Evolutionary conservation across 2,888 invertebrate species (phyloP).

Genomic region (Volucella zonaria): DNA sequence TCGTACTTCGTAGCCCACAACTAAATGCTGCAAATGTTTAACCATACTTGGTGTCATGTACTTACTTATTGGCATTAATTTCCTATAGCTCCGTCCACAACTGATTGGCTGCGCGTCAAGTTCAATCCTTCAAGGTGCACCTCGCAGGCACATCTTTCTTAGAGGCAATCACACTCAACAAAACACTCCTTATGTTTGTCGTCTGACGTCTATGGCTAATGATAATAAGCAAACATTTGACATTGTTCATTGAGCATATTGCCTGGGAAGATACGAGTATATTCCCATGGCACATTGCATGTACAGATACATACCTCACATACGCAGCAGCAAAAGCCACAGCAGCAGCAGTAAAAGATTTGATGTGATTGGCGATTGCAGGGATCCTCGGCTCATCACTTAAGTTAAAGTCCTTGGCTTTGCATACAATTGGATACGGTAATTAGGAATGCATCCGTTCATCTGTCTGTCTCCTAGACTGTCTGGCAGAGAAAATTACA

Average conservation of each 20-base stretch:
- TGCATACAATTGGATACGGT: conserved; percentile 72
- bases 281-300: conserved; percentile 61
- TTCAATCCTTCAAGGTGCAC: conserved; percentile 63
- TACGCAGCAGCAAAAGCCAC: conserved; percentile 32
- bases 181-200: background rate
- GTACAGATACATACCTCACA: conserved; percentile 23
- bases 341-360: too few species aligned
- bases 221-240: conserved; percentile 71
- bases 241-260: conserved; percentile 66
- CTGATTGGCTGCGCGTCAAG: conserved; percentile 66
- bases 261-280: conserved; percentile 43
- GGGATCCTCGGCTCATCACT: conserved; percentile 40
- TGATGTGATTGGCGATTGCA: conserved; percentile 59
- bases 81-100: conserved; percentile 35
- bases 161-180: background rate
- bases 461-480: conserved; percentile 16
- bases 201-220: conserved; percentile 47
- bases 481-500: conserved; percentile 20
- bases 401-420: conserved; percentile 71
- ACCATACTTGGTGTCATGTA: conserved; percentile 74
- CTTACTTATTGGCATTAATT: conserved; percentile 74
- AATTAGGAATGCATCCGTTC: conserved; percentile 66
- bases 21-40: conserved; percentile 73
- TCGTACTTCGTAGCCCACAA: conserved; percentile 47
- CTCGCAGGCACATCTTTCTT: conserved; percentile 32